Evolutionary conservation across 2,113 vertebrate species (phyloP).

Genomic region (Callospermophilus lateralis): DNA sequence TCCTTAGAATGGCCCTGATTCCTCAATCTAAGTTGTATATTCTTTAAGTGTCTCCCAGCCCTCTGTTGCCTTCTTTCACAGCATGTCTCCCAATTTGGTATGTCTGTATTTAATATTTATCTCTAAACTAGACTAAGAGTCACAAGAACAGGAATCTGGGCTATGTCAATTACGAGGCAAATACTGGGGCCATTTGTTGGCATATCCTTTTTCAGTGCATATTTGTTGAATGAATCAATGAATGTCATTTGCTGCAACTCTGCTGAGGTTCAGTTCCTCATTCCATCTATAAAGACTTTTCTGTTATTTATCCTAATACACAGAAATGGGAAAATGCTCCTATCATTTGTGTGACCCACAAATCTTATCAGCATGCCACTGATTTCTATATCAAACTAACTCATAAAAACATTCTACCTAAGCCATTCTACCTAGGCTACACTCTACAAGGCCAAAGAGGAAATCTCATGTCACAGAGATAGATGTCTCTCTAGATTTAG

Average conservation of each 20-base stretch:
- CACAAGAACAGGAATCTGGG: neutral
- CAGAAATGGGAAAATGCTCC: neutral
- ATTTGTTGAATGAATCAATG: neutral
- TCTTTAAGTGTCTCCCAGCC: neutral
- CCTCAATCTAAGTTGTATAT: neutral
- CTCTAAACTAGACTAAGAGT: neutral
- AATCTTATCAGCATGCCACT: conserved; percentile 8
- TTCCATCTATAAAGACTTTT: neutral
- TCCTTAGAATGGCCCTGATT: neutral
- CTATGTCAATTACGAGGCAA: neutral
- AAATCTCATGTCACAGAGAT: neutral
- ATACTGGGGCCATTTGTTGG: neutral
- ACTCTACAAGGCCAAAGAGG: neutral
- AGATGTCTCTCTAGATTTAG: neutral
- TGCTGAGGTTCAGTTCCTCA: neutral
- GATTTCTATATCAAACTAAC: conserved; percentile 15
- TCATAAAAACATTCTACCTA: neutral
- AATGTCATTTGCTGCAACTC: neutral
- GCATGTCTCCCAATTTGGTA: neutral
- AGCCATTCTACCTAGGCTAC: neutral
- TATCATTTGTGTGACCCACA: neutral
- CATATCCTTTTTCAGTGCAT: neutral
- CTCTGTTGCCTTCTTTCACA: neutral
- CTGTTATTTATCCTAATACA: neutral
- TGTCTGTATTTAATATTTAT: neutral